Evolutionary conservation across 2,888 invertebrate genomes (phyloP).

Genomic region (Conistra vaccinii): DNA sequence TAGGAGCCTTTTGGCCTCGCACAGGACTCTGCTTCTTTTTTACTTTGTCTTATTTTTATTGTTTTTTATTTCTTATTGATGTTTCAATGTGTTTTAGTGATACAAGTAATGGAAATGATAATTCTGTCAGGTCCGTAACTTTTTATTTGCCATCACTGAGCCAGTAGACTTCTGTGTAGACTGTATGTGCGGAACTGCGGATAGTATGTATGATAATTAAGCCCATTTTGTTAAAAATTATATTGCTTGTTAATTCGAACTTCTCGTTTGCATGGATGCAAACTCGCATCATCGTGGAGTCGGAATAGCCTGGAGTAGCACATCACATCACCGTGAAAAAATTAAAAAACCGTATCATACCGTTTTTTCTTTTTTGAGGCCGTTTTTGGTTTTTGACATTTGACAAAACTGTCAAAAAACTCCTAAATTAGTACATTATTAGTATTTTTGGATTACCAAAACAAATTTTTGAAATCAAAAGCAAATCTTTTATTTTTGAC

Average conservation of each 20-base stretch:
- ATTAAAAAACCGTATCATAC: slow-evolving; percentile 34
- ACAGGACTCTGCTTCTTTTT: too few species aligned
- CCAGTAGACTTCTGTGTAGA: not conserved
- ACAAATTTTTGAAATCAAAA: not conserved
- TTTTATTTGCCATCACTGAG: not conserved
- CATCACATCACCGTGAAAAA: not conserved
- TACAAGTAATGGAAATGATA: not conserved
- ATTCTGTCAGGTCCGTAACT: not conserved
- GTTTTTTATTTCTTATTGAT: too few species aligned
- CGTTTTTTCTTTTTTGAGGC: slow-evolving; percentile 15
- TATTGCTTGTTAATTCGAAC: not conserved
- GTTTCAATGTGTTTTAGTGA: too few species aligned
- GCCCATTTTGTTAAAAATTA: not conserved
- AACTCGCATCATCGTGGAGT: not conserved
- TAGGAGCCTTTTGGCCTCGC: too few species aligned
- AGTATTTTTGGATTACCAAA: not conserved
- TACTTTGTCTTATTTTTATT: too few species aligned
- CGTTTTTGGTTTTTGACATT: slow-evolving; percentile 47
- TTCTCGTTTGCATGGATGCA: not conserved
- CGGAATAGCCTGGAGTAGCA: not conserved
- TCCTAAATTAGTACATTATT: slow-evolving; percentile 30
- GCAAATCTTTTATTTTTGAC: rapidly evolving
- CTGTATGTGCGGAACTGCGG: too few species aligned
- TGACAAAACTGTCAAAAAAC: slow-evolving; percentile 7
- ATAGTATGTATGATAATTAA: not conserved